Base-by-base conservation (phyloP, 2,888 invertebrate species). In the Cerastis leucographa region DNA sequence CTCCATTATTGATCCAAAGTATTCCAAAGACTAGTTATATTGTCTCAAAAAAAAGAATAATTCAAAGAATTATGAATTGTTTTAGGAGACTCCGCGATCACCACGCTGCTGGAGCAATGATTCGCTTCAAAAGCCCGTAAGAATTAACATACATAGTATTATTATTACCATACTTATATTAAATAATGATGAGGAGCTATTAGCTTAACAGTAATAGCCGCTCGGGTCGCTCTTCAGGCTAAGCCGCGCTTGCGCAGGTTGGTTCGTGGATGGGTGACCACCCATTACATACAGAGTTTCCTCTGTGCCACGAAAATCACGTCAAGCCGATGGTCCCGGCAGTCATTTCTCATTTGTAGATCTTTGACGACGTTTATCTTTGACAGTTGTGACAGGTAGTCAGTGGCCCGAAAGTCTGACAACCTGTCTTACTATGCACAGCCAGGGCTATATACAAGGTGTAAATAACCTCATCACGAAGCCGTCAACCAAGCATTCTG, bases 61-160 rank as follows among this genome's bases (percentile, higher is more conserved):
- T 46, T 49, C 25, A 49, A 35, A 51, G 66, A 51, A 51, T 54
- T 25, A 54, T 68, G 0, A 64, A 70, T 80, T 76, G 86, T 85
- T 86, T 81, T 87, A 86, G 86, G 76, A 78, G 25, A 79, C 69
- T 80, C 69, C 66, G 62, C 71, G 71, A 61, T 73, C 54, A 59
- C 56, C 70, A 35, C 22, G 68, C 81, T 61, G 79, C 80, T 12
- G 62, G 64, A 70, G 71, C 65, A 42, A 65, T 76, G 68, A 80
- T 19, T 62, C 64, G 11, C 76, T 56, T 78, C 77, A 71, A 80
- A 85, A 81, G 76, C 76, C 80, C 79, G 80, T 83, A 73, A 25
- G 72, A 76, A 72, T 46, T n/a, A 54, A 35, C 11, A 11, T n/a
- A n/a, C 51, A n/a, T n/a, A n/a, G 11, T 0, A 51, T 51, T n/a